Percentiles rank a stretch among this genome's conserved stretches.
phyloP scores from a whole-genome alignment of 2,888 invertebrate genomes.

The Clunio marinus region DNA sequence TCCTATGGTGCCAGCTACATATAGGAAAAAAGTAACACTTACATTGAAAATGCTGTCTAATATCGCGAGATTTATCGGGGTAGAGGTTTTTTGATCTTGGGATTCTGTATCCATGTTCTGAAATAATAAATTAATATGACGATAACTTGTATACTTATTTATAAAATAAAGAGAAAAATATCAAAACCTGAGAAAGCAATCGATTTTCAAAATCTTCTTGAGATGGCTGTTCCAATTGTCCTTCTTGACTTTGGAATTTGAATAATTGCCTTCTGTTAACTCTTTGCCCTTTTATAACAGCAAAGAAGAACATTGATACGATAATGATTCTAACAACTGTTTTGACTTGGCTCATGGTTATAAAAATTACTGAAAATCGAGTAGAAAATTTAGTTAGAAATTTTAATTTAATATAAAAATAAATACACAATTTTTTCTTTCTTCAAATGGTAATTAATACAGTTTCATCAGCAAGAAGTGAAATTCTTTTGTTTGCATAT shows the following conservation, averaged over 20 bases:
- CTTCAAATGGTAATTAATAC: too few species aligned
- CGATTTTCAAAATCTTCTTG: neutral
- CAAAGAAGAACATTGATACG: neutral
- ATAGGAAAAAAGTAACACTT: neutral
- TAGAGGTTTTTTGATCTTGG: neutral
- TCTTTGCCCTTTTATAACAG: neutral
- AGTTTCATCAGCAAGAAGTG: too few species aligned
- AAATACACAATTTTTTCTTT: too few species aligned
- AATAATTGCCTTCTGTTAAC: neutral
- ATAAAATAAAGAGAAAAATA: neutral
- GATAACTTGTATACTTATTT: neutral
- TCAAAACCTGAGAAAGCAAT: neutral
- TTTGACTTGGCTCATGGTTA: neutral
- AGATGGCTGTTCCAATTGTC: neutral
- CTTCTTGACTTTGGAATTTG: neutral
- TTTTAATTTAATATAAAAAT: too few species aligned
- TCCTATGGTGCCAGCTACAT: too few species aligned
- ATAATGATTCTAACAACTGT: neutral
- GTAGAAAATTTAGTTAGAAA: neutral
- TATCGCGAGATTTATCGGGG: neutral
- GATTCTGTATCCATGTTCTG: too few species aligned
- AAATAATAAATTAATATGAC: too few species aligned
- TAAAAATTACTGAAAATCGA: neutral
- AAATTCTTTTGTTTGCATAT: too few species aligned
- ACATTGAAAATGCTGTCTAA: conserved; percentile 3